phyloP scores from a whole-genome alignment of 2,113 vertebrate species.

The Gymnorhina tibicen region DNA sequence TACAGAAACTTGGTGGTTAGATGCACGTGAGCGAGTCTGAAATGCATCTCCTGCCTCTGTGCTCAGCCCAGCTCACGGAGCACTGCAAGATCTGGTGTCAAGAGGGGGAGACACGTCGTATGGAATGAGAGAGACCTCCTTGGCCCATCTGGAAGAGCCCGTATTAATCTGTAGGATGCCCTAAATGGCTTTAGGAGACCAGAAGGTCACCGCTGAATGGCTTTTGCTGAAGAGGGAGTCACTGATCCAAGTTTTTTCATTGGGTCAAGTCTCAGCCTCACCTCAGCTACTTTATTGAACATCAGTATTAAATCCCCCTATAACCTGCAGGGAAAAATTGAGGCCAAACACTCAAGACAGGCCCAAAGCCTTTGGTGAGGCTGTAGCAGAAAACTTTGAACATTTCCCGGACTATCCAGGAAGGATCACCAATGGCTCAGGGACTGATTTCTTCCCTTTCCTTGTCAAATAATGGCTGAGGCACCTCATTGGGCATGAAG shows the following conservation, averaged over 20 bases:
- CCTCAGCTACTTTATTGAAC: background rate
- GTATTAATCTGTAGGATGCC: background rate
- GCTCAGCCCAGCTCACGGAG: background rate
- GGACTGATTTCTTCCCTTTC: background rate
- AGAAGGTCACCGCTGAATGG: background rate
- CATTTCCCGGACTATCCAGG: background rate
- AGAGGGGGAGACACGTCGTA: background rate
- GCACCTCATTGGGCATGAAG: background rate
- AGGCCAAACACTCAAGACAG: background rate
- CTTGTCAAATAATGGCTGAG: background rate
- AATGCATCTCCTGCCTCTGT: background rate
- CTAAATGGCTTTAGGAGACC: background rate
- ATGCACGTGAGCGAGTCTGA: background rate
- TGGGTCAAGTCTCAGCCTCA: accelerated
- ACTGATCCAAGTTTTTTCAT: background rate
- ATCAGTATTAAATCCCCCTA: background rate
- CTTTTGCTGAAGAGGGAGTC: background rate
- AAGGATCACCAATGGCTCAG: background rate
- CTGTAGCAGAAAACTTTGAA: background rate
- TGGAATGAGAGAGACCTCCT: background rate
- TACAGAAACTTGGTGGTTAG: background rate
- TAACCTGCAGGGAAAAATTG: background rate
- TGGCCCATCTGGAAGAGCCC: background rate
- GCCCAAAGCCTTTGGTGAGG: background rate
- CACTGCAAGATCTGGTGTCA: background rate